Evolutionary conservation across 2,113 vertebrate species (phyloP).

Genomic region (Procavia capensis): DNA sequence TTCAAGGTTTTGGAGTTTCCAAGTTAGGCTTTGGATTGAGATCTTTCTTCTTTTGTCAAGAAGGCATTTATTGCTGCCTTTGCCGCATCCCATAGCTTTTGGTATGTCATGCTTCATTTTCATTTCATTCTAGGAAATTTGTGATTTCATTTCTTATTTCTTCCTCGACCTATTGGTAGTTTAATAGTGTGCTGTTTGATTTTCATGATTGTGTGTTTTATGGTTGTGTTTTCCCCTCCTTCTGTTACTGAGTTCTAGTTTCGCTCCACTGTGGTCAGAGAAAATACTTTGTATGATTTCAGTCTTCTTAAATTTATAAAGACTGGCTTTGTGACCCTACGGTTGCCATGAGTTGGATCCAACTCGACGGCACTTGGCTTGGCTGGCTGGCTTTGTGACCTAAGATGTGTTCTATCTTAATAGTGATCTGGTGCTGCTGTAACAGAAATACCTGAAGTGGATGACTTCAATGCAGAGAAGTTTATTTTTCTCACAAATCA

Average conservation of each 20-base stretch:
- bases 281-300: not conserved
- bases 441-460: too few species aligned
- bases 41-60: not conserved
- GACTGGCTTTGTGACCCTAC: not conserved
- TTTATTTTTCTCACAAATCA: too few species aligned
- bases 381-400: too few species aligned
- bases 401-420: too few species aligned
- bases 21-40: not conserved
- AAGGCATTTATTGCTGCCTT: not conserved
- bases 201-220: not conserved
- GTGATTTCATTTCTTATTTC: not conserved
- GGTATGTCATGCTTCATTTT: not conserved
- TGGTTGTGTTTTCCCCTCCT: not conserved
- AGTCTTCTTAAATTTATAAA: not conserved
- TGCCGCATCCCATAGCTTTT: not conserved
- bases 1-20: not conserved
- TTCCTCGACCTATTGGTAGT: not conserved
- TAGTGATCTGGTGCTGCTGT: too few species aligned
- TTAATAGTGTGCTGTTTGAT: not conserved
- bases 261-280: not conserved
- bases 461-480: too few species aligned
- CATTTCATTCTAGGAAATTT: not conserved
- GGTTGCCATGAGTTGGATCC: too few species aligned
- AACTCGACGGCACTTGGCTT: too few species aligned
- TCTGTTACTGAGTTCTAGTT: not conserved